These are phyloP conservation scores for Alsophila aescularia DNA, from an alignment of 2,888 invertebrate genomes.

Conservation along the genomic window DNA sequence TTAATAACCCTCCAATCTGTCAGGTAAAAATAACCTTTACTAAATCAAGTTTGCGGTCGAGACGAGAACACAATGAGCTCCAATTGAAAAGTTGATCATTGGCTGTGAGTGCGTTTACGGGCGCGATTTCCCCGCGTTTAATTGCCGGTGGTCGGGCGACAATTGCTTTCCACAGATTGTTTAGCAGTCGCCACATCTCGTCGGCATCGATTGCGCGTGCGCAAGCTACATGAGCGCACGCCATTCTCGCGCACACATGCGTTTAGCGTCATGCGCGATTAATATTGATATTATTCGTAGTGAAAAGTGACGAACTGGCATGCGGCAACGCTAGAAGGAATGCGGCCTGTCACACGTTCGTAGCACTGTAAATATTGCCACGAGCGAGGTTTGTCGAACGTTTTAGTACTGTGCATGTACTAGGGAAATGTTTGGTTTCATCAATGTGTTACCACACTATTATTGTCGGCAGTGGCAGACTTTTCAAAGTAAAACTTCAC, in stretches of 20 bases:
- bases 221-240: slow-evolving; percentile 27
- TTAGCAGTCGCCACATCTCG: background rate
- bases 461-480: no score
- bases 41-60: no score
- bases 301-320: slow-evolving; percentile 25
- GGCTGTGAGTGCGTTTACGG: background rate
- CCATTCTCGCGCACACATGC: slow-evolving; percentile 29
- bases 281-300: slow-evolving; percentile 28
- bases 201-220: slow-evolving; percentile 11
- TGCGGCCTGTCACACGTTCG: slow-evolving; percentile 22
- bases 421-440: no score
- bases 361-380: background rate
- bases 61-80: background rate
- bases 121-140: slow-evolving; percentile 5
- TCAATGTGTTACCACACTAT: no score
- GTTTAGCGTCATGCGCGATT: slow-evolving; percentile 22
- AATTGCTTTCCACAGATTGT: background rate
- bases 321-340: slow-evolving; percentile 11
- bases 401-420: background rate
- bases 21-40: no score
- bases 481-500: no score
- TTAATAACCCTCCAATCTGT: no score
- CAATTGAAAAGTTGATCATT: background rate
- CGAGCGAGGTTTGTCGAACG: background rate
- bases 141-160: background rate